phyloP scores from a whole-genome alignment of 1,140 invertebrate genomes.

The Musca vetustissima region DNA sequence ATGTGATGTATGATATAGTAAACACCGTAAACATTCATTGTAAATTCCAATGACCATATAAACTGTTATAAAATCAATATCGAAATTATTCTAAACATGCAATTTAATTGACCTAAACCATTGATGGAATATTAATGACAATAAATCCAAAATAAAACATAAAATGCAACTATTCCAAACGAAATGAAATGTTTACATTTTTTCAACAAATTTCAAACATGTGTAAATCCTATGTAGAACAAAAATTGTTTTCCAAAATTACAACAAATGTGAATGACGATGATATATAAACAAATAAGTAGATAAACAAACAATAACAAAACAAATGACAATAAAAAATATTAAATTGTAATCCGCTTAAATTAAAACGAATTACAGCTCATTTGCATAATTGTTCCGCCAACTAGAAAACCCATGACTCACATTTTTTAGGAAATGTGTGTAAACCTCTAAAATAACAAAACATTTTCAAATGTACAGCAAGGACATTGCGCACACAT shows the following conservation, averaged over 20 bases:
- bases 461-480: neutral
- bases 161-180: constrained; percentile 7
- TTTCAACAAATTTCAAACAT: neutral
- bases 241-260: constrained; percentile 53
- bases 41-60: no score
- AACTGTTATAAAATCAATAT: no score
- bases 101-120: no score
- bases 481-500: no score
- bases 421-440: no score
- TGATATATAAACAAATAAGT: constrained; percentile 34
- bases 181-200: constrained; percentile 46
- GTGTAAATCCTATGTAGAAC: constrained; percentile 53
- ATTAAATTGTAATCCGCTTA: constrained; percentile 56
- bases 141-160: neutral
- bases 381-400: constrained; percentile 53
- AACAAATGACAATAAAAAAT: constrained; percentile 35
- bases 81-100: no score
- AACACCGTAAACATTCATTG: no score
- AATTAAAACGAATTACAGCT: constrained; percentile 53
- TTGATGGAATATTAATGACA: no score
- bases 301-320: neutral
- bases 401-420: neutral
- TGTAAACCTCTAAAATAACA: no score
- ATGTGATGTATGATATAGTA: no score
- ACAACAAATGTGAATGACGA: constrained; percentile 53